These are phyloP conservation scores for Pungitius pungitius DNA, from an alignment of 2,113 vertebrate species.

Conservation along the genomic window DNA sequence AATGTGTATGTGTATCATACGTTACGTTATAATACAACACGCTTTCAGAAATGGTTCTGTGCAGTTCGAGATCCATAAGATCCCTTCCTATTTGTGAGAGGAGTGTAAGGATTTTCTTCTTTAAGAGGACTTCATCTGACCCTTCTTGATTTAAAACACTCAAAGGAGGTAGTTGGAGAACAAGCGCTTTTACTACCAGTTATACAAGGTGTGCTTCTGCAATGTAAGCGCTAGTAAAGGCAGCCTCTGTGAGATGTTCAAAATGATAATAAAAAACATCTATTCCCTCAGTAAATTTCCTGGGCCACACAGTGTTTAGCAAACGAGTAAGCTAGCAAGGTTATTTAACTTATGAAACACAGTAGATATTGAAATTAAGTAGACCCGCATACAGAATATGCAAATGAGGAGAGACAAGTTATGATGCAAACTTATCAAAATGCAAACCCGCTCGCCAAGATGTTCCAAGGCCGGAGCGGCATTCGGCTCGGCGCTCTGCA, in stretches of 20 bases:
- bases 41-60: slow-evolving; percentile 28
- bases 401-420: neutral
- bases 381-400: neutral
- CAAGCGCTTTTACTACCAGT: neutral
- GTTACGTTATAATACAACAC: slow-evolving; percentile 2
- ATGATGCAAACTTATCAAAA: slow-evolving; percentile 30
- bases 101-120: slow-evolving; percentile 59
- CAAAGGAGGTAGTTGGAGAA: slow-evolving; percentile 10
- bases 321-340: neutral
- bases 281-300: neutral
- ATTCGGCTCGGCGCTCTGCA: slow-evolving; percentile 18
- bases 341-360: neutral
- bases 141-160: slow-evolving; percentile 27
- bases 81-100: slow-evolving; percentile 30
- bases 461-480: slow-evolving; percentile 12
- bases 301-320: neutral
- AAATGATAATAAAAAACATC: slow-evolving; percentile 1
- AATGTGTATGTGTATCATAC: slow-evolving; percentile 6
- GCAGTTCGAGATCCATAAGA: slow-evolving; percentile 33
- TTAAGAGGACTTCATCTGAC: slow-evolving; percentile 39
- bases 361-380: neutral
- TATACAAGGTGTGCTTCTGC: slow-evolving; percentile 16
- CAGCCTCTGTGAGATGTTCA: slow-evolving; percentile 8
- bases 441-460: slow-evolving; percentile 19
- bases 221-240: neutral